phyloP scores from a whole-genome alignment of 2,113 vertebrate genomes.

The Thalassoma bifasciatum region DNA sequence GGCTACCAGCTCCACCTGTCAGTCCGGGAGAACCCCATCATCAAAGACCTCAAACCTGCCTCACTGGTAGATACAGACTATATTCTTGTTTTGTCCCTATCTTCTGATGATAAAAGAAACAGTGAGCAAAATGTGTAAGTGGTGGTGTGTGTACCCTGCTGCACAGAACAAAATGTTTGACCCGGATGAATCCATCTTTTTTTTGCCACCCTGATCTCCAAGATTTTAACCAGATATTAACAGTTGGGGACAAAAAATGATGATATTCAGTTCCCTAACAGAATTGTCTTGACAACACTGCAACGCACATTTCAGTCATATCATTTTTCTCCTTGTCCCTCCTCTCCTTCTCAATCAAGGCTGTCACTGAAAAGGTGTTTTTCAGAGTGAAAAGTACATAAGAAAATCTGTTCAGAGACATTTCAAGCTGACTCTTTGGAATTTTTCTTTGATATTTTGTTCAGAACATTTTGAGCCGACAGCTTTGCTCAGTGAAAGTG shows the following conservation, averaged over 20 bases:
- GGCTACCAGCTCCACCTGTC: conserved; percentile 97
- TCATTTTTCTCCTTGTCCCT: background rate
- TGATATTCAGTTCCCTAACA: too few relatives aligned
- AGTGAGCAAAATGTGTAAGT: too few relatives aligned
- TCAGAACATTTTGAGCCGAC: too few relatives aligned
- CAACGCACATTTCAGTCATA: too few relatives aligned
- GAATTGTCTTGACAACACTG: too few relatives aligned
- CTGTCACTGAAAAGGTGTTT: background rate
- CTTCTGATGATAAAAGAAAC: too few relatives aligned
- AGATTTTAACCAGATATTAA: too few relatives aligned
- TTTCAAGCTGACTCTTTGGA: background rate
- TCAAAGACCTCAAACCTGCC: conserved; percentile 90
- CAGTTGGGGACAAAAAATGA: background rate
- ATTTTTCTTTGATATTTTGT: too few relatives aligned
- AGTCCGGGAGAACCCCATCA: conserved; percentile 96
- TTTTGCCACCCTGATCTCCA: background rate
- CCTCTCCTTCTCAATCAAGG: background rate
- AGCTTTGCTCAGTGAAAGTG: too few relatives aligned
- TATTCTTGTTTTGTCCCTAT: background rate
- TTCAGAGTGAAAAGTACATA: background rate
- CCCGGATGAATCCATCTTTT: too few relatives aligned
- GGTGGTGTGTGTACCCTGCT: too few relatives aligned
- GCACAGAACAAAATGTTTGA: too few relatives aligned
- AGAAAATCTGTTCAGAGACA: background rate
- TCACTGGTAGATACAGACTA: conserved; percentile 83